These are phyloP conservation scores for Mantis religiosa DNA, from an alignment of 2,888 invertebrate species.

Conservation along the genomic window DNA sequence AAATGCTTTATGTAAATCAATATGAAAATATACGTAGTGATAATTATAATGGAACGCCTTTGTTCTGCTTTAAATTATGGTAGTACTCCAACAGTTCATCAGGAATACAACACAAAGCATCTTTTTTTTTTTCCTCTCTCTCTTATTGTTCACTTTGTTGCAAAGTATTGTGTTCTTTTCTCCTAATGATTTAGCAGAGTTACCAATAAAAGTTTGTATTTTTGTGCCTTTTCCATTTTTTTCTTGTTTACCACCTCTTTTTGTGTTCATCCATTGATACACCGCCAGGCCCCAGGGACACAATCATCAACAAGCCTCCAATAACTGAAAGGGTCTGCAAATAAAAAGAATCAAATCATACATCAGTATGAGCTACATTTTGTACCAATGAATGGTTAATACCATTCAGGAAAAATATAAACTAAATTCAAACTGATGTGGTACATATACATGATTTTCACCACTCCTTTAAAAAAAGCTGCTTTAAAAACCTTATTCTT, in stretches of 20 bases:
- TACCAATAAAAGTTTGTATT: not conserved
- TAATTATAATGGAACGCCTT: not conserved
- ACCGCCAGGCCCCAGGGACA: conserved; percentile 95
- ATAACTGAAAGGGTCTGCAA: conserved; percentile 97
- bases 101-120: not conserved
- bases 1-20: not conserved
- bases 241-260: conserved; percentile 78
- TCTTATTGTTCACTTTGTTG: not conserved
- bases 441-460: no score
- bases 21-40: not conserved
- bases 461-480: no score
- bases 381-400: no score
- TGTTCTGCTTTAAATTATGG: not conserved
- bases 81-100: not conserved
- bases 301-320: conserved; percentile 97
- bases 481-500: no score
- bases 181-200: not conserved
- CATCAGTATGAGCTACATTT: no score
- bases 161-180: not conserved
- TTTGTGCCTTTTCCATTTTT: not conserved
- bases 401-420: no score
- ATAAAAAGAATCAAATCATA: not conserved
- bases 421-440: no score
- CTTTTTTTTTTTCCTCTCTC: not conserved
- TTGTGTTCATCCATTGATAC: conserved; percentile 99